A percentile compares a stretch with the other conserved stretches of the same genome.
Conservation (phyloP, 2,888 invertebrate species). For the Agrilus mali region DNA sequence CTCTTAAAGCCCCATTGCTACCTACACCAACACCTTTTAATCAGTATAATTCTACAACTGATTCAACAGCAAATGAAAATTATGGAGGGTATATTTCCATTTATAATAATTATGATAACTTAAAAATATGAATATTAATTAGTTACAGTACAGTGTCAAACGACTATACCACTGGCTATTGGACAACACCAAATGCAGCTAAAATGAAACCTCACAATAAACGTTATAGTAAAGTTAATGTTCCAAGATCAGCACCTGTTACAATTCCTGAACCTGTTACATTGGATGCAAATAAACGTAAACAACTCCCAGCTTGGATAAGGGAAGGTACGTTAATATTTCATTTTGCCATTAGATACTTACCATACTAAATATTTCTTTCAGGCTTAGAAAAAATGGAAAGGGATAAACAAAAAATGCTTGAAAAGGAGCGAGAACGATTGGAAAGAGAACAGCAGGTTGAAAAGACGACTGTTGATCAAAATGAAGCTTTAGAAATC, state of each 20-base stretch:
- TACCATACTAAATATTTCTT: not conserved
- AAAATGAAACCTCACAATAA: conserved; percentile 33
- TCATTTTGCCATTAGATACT: conserved; percentile 1
- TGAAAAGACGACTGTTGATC: conserved; percentile 38
- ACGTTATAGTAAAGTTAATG: conserved; percentile 32
- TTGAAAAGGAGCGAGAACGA: conserved; percentile 63
- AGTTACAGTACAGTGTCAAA: conserved; percentile 15
- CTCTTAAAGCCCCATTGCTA: conserved; percentile 27
- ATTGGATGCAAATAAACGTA: conserved; percentile 73
- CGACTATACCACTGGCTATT: conserved; percentile 21
- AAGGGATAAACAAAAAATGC: conserved; percentile 75
- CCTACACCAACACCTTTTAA: conserved; percentile 27
- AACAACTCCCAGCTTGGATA: conserved; percentile 95
- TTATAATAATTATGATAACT: not conserved
- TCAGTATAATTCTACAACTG: conserved; percentile 12
- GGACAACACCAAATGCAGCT: conserved; percentile 24
- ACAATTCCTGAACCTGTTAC: conserved; percentile 25
- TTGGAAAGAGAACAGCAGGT: conserved; percentile 44
- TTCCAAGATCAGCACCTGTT: conserved; percentile 22
- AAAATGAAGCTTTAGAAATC: conserved; percentile 39
- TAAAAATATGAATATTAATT: not conserved
- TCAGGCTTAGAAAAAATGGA: conserved; percentile 95
- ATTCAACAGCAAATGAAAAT: conserved; percentile 20
- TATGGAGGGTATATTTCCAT: conserved; percentile 8
- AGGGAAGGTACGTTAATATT: conserved; percentile 62